Base-by-base conservation (phyloP, 2,797 vertebrate species). In the Natrix natrix region DNA sequence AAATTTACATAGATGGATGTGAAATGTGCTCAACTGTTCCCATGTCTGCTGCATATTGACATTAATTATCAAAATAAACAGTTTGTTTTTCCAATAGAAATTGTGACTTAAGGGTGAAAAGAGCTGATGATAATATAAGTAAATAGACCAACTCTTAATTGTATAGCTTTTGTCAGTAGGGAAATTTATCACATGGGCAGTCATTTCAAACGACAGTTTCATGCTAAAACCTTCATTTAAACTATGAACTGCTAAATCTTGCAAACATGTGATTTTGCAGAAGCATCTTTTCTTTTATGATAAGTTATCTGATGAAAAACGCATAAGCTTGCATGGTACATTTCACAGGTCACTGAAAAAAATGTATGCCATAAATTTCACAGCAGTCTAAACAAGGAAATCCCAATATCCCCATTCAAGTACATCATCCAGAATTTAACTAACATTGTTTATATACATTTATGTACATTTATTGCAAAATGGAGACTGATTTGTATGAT, bases 371-470 rank as follows among this genome's bases (percentile, higher is more conserved):
- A 69, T 91, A 74, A 92, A 55, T 48, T 86, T 92, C 78, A 89
- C 55, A 89, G 74, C 87, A 91, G 92, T 61, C 92, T 91, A 91
- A 92, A 93, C 87, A 89, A 78, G 90, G 92, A 94, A 94, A 94
- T 94, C 93, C 92, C 92, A 91, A 55, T 48, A 60, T 93, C 93
- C 93, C 90, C 59, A 60, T 87, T 93, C 87, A 94, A 91, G 69
- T 63, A 52, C 32, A 60, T 32, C 37, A 90, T 69, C 90, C 90
- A 93, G 66, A 55, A 91, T 90, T 93, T 93, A 86, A 91, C 43
- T 91, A 54, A 87, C 28, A 11, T 55, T 91, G 90, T 93, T 93
- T 93, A 89, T 91, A 66, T 92, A 88, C 43, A 63, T 93, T 93
- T 93, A 89, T 91, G 57, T 92, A 88, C 43, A 63, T 69, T 91